A percentile compares a stretch with the other conserved stretches of the same genome.
Evolutionary conservation across 2,888 invertebrate genomes (phyloP).

Genomic region (Alsophila aescularia): DNA sequence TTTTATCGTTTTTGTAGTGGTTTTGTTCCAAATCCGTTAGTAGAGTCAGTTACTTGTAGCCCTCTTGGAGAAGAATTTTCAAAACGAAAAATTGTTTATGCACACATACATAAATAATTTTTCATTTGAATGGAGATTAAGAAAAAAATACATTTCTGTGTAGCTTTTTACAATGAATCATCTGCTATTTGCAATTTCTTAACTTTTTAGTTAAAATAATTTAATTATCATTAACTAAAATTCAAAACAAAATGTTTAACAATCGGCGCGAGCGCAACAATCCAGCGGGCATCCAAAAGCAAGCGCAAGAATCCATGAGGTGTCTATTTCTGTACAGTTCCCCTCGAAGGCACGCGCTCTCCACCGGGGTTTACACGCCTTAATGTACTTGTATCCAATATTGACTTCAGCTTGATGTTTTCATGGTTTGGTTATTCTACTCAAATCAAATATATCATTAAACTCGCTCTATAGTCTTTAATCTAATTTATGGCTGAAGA

Average conservation of each 20-base stretch:
- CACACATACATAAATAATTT: too few relatives aligned
- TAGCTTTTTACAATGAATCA: too few relatives aligned
- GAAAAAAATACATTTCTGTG: too few relatives aligned
- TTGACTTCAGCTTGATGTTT: slow-evolving; percentile 33
- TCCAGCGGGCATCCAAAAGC: slow-evolving; percentile 39
- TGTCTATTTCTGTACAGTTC: slow-evolving; percentile 71
- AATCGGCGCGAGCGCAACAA: slow-evolving; percentile 52
- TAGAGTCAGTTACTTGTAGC: too few relatives aligned
- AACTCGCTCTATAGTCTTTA: too few relatives aligned
- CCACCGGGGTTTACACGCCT: slow-evolving; percentile 55
- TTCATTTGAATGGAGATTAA: too few relatives aligned
- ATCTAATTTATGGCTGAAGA: too few relatives aligned
- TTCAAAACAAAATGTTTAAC: slow-evolving; percentile 24
- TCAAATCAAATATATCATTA: not conserved
- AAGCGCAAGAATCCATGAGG: slow-evolving; percentile 63
- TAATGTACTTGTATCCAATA: slow-evolving; percentile 59
- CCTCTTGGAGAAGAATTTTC: too few relatives aligned
- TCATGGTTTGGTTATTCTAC: slow-evolving; percentile 29
- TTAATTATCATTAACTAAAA: not conserved
- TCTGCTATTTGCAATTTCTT: too few relatives aligned
- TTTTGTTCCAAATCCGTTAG: too few relatives aligned
- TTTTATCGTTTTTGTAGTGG: too few relatives aligned
- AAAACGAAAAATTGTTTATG: too few relatives aligned
- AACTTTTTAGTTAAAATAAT: not conserved
- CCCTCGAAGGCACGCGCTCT: slow-evolving; percentile 67